Conservation (phyloP, 2,113 vertebrate species). For the Plotosus lineatus region DNA sequence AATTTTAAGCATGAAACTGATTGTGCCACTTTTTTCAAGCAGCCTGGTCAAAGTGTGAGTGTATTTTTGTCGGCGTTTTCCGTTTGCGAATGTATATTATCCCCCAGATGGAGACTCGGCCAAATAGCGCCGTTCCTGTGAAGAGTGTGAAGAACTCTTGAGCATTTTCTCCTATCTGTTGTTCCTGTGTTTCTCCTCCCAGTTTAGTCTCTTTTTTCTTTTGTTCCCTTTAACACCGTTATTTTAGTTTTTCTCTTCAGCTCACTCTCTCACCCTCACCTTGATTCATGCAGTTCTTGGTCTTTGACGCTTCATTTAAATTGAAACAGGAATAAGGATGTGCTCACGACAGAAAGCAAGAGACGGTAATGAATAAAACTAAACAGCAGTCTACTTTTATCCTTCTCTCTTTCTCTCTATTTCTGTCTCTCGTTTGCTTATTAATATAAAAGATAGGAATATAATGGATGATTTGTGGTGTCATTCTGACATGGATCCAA, state of each 20-base stretch:
- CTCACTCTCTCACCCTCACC: background rate
- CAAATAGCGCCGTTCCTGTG: too few species aligned
- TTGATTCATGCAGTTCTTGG: background rate
- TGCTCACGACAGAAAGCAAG: background rate
- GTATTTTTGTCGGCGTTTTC: too few species aligned
- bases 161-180: background rate
- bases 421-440: background rate
- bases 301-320: conserved; percentile 14
- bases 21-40: too few species aligned
- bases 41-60: too few species aligned
- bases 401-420: background rate
- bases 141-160: background rate
- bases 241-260: background rate
- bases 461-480: background rate
- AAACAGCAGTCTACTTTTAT: background rate
- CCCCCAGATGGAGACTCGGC: too few species aligned
- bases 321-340: conserved; percentile 10
- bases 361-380: background rate
- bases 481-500: background rate
- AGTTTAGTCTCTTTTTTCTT: background rate
- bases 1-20: too few species aligned
- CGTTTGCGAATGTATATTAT: too few species aligned
- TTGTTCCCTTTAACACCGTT: background rate
- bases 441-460: background rate
- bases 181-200: background rate